These are phyloP conservation scores for Acrobasis repandana DNA, from an alignment of 2,888 invertebrate species.

Conservation along the genomic window DNA sequence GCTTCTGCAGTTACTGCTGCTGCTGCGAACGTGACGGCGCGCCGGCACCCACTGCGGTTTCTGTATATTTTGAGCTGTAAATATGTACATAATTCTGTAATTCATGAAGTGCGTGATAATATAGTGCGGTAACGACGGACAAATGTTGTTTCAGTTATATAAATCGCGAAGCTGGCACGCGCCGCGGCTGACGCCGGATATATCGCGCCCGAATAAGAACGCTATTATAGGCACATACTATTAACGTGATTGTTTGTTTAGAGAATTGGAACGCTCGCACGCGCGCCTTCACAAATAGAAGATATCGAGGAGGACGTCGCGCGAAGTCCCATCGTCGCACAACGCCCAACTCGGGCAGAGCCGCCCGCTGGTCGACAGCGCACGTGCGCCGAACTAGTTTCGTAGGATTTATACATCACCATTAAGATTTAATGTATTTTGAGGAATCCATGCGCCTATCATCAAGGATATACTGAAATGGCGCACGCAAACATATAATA, in stretches of 20 bases:
- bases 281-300: constrained; percentile 26
- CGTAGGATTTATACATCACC: neutral
- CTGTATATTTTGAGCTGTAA: constrained; percentile 46
- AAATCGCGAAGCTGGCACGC: constrained; percentile 21
- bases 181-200: constrained; percentile 24
- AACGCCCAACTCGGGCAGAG: constrained; percentile 10
- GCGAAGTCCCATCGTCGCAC: neutral
- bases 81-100: constrained; percentile 40
- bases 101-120: constrained; percentile 30
- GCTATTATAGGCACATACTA: constrained; percentile 34
- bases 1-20: constrained; percentile 24
- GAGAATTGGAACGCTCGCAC: constrained; percentile 29
- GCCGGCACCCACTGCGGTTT: constrained; percentile 4
- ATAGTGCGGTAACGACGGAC: constrained; percentile 28
- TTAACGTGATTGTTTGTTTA: constrained; percentile 36
- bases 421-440: neutral
- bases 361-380: constrained; percentile 14
- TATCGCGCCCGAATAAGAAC: constrained; percentile 32
- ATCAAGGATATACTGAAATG: no score
- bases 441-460: no score
- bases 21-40: constrained; percentile 9
- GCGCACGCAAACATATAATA: no score
- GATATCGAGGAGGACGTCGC: constrained; percentile 25
- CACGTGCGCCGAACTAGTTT: neutral
- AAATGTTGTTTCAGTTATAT: constrained; percentile 29